phyloP scores from a whole-genome alignment of 2,113 vertebrate genomes.

The Scatophagus argus region DNA sequence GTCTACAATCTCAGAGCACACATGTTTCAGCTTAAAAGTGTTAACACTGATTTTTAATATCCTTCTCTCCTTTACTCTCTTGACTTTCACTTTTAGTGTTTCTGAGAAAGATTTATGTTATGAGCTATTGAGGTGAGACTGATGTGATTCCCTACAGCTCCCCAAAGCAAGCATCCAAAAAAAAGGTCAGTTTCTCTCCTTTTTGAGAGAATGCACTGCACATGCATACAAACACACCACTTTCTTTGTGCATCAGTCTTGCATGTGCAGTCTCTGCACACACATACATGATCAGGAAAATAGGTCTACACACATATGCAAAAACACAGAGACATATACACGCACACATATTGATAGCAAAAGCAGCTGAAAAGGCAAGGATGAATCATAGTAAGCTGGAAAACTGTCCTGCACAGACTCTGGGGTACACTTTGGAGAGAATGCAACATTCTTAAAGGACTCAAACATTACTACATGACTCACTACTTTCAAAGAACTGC shows the following conservation, averaged over 20 bases:
- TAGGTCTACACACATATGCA: not conserved
- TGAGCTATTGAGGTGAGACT: not conserved
- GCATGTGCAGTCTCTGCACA: not conserved
- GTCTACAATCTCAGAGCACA: not conserved
- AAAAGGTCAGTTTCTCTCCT: not conserved
- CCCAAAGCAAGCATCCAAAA: constrained; percentile 30
- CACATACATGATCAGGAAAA: constrained; percentile 6
- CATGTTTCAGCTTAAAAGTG: not conserved
- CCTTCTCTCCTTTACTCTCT: not conserved
- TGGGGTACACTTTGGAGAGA: constrained; percentile 50
- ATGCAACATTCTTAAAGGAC: constrained; percentile 35
- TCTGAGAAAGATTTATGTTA: not conserved
- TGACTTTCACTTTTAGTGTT: not conserved
- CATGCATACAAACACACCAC: not conserved
- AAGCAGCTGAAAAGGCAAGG: constrained; percentile 59
- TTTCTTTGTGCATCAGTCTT: constrained; percentile 2
- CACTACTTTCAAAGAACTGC: constrained; percentile 39
- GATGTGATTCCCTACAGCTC: constrained; percentile 25
- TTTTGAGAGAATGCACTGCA: constrained; percentile 4
- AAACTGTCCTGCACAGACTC: constrained; percentile 38
- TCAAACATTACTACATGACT: constrained; percentile 48
- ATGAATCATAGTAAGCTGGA: constrained; percentile 57
- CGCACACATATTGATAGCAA: constrained; percentile 43
- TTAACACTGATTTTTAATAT: not conserved
- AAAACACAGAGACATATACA: not conserved